These are phyloP conservation scores for Penaeus monodon DNA, from an alignment of 2,888 invertebrate species.

Conservation along the genomic window DNA sequence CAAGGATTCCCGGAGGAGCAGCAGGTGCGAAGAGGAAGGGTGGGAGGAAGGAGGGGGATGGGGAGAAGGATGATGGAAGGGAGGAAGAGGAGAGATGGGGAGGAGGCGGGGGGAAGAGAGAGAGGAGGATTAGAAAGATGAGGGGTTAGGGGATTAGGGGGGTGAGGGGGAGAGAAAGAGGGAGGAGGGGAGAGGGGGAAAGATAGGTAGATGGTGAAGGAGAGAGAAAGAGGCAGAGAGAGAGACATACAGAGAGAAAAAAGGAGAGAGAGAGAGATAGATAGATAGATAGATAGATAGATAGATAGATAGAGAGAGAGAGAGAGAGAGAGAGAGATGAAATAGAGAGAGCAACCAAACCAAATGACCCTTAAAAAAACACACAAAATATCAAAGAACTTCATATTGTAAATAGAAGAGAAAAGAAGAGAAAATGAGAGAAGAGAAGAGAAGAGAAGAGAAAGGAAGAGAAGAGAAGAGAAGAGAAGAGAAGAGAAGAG, in stretches of 20 bases:
- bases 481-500: too few species aligned
- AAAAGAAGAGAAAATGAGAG: neutral
- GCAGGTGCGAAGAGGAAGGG: too few species aligned
- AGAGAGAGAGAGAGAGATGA: neutral
- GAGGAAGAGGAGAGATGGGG: neutral
- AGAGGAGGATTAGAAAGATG: rapidly evolving
- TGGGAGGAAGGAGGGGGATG: rapidly evolving
- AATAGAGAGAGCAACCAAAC: neutral
- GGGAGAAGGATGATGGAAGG: too few species aligned
- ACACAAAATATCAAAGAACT: too few species aligned
- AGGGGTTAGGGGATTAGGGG: neutral
- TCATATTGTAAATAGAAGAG: too few species aligned
- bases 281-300: neutral
- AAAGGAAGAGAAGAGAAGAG: neutral
- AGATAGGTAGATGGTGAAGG: neutral
- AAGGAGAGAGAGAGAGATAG: neutral
- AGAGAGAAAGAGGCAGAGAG: neutral
- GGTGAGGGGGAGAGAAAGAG: neutral
- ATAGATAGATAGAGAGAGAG: neutral
- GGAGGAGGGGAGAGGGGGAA: neutral
- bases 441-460: neutral
- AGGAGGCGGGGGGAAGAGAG: neutral
- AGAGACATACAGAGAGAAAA: neutral
- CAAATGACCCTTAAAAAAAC: too few species aligned
- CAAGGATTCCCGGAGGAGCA: too few species aligned